Evolutionary conservation across 2,797 vertebrate genomes (phyloP).

Genomic region (Intellagama lesueurii): DNA sequence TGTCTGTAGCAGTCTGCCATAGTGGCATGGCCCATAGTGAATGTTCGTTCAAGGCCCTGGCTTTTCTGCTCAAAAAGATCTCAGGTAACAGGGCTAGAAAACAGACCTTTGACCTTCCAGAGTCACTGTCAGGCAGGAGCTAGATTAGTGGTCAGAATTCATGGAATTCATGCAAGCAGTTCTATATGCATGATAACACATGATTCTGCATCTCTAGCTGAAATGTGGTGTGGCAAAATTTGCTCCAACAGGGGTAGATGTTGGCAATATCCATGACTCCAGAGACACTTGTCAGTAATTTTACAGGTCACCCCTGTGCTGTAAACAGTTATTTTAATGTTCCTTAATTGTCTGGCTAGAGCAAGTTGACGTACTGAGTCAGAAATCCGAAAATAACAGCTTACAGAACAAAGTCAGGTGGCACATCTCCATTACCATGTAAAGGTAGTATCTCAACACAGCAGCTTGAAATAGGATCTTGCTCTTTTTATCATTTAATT

Average conservation of each 20-base stretch:
- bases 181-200: neutral
- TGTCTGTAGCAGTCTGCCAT: neutral
- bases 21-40: neutral
- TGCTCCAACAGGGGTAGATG: neutral
- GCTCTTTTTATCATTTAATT: constrained; percentile 32
- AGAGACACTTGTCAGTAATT: neutral
- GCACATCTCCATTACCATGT: constrained; percentile 27
- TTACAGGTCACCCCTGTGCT: constrained; percentile 2
- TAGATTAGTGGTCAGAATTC: neutral
- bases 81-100: neutral
- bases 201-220: neutral
- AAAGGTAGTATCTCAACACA: constrained; percentile 29
- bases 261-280: neutral
- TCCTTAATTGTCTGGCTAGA: constrained; percentile 11
- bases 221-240: neutral
- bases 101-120: neutral
- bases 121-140: neutral
- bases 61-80: neutral
- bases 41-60: neutral
- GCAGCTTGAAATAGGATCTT: constrained; percentile 31
- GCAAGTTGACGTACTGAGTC: constrained; percentile 45
- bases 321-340: neutral
- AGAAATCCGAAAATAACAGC: constrained; percentile 41
- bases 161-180: neutral
- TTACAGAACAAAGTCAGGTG: constrained; percentile 24